Percentiles rank a stretch among this genome's conserved stretches.
phyloP scores from a whole-genome alignment of 1,140 invertebrate genomes.

The Trachymyrmex cornetzi region DNA sequence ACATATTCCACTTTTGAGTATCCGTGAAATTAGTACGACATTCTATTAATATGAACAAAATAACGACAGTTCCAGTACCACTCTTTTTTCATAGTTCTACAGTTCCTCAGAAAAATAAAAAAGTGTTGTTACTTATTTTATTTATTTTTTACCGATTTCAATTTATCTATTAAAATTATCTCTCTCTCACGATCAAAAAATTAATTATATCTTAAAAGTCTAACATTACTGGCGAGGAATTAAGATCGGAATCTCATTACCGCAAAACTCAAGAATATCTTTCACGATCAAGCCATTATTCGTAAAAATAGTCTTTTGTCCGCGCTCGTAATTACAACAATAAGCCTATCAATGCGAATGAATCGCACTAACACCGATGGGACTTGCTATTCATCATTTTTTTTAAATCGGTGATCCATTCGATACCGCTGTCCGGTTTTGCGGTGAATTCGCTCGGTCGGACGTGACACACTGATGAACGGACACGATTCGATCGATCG shows the following conservation, averaged over 20 bases:
- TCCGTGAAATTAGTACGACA: too few relatives aligned
- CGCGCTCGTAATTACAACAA: conserved; percentile 46
- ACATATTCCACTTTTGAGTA: too few relatives aligned
- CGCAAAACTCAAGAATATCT: background rate
- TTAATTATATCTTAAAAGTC: too few relatives aligned
- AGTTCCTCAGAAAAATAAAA: too few relatives aligned
- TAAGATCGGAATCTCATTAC: conserved; percentile 16
- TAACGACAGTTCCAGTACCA: too few relatives aligned
- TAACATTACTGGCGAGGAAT: too few relatives aligned
- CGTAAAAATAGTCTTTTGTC: conserved; percentile 15
- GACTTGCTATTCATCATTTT: conserved; percentile 46
- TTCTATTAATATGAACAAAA: too few relatives aligned
- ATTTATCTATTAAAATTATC: too few relatives aligned
- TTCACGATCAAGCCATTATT: background rate
- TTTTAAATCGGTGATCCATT: conserved; percentile 50
- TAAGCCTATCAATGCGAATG: conserved; percentile 46
- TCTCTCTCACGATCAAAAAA: too few relatives aligned
- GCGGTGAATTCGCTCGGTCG: conserved; percentile 29
- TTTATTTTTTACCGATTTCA: too few relatives aligned
- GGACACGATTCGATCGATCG: conserved; percentile 47
- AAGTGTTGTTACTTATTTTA: too few relatives aligned
- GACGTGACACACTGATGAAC: conserved; percentile 16
- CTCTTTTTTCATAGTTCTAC: too few relatives aligned
- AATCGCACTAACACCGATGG: conserved; percentile 27
- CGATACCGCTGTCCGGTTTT: conserved; percentile 43